Evolutionary conservation across 2,113 vertebrate genomes (phyloP), one percentile per base, ranked within the genome.

Genomic region (Xenopus tropicalis): DNA sequence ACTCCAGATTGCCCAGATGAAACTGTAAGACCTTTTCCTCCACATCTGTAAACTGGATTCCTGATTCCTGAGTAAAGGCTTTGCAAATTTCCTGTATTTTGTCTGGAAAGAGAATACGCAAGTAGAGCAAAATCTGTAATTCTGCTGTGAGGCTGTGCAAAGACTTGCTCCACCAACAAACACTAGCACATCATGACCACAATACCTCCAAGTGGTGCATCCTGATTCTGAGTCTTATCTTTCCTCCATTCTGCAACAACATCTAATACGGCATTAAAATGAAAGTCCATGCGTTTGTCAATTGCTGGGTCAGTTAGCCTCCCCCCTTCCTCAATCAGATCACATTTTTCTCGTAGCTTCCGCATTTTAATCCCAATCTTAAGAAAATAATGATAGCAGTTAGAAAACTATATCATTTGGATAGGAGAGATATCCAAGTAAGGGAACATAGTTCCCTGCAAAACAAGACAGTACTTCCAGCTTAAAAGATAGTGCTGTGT

Each of bases 211-310:
- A 99, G 93, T 42, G 97, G 91, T 42, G 87, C 85, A 77, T 99
- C 97, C 71, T 98, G 95, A 85, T 88, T 87, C 83, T 97, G 96
- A 0, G 92, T 92, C 86, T 97, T 98, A 90, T 98, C 95, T 86
- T 98, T 98, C 85, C 97, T 94, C 96, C 96, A 98, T 75, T 98
- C 96, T n/a, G 97, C 94, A 68, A 98, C 94, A 22, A 98, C 96
- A 80, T 99, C 97, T 85, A 99, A 87, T 85, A 99, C 95, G 80
- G 95, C 95, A 85, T 99, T 99, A 84, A 99, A 99, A 89, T 99
- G 97, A 83, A 99, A 99, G 84, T 98, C 96, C 96, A 99, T 99
- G 80, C 96, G 95, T 85, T 98, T 98, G 91, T 99, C 97, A 67
- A 98, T 93, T 82, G 95, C 88, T 2, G 93, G 90, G 81, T 99